These are phyloP conservation scores for Coranthus polyacanthus DNA, from an alignment of 2,797 vertebrate genomes.

Conservation along the genomic window DNA sequence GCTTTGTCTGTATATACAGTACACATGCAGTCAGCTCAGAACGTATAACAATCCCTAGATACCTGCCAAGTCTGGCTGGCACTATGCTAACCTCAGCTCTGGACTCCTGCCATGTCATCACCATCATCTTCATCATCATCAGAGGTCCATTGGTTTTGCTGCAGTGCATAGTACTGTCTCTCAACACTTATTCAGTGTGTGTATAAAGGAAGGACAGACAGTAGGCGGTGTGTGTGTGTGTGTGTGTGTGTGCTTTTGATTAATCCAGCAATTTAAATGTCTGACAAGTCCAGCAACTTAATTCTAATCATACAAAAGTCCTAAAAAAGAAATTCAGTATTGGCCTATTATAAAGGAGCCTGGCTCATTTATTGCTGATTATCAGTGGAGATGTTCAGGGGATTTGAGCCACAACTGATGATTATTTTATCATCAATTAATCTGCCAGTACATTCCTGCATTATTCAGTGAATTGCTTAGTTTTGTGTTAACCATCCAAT, in stretches of 20 bases:
- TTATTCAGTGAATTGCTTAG: no score
- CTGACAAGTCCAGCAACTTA: no score
- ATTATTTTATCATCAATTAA: no score
- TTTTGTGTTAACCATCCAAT: no score
- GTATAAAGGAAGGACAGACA: constrained; percentile 7
- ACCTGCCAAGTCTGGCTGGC: constrained; percentile 60
- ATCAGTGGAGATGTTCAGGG: no score
- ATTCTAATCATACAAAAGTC: no score
- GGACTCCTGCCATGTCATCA: constrained; percentile 65
- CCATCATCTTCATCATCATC: constrained; percentile 48
- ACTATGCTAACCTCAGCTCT: constrained; percentile 48
- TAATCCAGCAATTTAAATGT: no score
- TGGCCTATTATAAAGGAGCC: no score
- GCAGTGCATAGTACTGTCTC: constrained; percentile 58
- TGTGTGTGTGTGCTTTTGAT: neutral
- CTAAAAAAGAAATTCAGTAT: no score
- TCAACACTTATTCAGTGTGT: constrained; percentile 43
- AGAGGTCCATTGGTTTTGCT: constrained; percentile 62
- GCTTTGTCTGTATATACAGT: constrained; percentile 13
- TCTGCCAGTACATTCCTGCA: no score
- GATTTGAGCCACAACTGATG: no score
- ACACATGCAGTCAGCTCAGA: constrained; percentile 2
- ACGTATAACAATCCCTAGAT: constrained; percentile 18
- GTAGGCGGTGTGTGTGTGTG: neutral
- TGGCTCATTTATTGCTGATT: no score